These are phyloP conservation scores for Papilio polyxenes DNA, from an alignment of 1,140 invertebrate species.

Conservation along the genomic window DNA sequence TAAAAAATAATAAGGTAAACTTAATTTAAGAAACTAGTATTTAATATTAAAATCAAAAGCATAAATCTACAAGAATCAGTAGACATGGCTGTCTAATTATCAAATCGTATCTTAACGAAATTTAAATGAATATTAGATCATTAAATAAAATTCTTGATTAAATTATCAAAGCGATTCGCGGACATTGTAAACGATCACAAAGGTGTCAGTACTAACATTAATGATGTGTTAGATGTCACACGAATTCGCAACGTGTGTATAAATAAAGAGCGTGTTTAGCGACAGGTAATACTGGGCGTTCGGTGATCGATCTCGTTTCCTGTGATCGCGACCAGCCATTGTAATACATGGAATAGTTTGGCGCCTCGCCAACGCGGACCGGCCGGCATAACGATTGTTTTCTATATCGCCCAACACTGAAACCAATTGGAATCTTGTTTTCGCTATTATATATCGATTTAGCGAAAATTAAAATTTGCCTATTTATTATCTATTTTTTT, in stretches of 20 bases:
- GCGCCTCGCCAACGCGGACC: constrained; percentile 56
- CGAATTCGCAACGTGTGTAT: constrained; percentile 12
- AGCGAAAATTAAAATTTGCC: not conserved
- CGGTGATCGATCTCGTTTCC: constrained; percentile 69
- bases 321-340: constrained; percentile 59
- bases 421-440: constrained; percentile 27
- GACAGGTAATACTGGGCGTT: constrained; percentile 45
- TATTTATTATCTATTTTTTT: not conserved
- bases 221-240: not conserved
- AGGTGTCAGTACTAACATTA: constrained; percentile 35
- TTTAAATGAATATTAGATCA: not conserved
- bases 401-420: not conserved
- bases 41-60: too few species aligned
- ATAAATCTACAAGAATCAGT: too few species aligned
- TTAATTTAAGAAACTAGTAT: too few species aligned
- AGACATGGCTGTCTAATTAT: not conserved
- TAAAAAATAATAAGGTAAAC: not conserved
- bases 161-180: constrained; percentile 8
- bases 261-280: constrained; percentile 30
- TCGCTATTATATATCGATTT: not conserved
- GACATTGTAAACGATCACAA: constrained; percentile 23
- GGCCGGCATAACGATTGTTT: constrained; percentile 50
- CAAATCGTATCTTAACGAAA: not conserved
- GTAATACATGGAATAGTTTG: constrained; percentile 68
- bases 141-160: not conserved